Percentiles rank a stretch among this genome's conserved stretches.
Conservation (phyloP, 2,888 invertebrate species). For the Zootermopsis nevadensis region DNA sequence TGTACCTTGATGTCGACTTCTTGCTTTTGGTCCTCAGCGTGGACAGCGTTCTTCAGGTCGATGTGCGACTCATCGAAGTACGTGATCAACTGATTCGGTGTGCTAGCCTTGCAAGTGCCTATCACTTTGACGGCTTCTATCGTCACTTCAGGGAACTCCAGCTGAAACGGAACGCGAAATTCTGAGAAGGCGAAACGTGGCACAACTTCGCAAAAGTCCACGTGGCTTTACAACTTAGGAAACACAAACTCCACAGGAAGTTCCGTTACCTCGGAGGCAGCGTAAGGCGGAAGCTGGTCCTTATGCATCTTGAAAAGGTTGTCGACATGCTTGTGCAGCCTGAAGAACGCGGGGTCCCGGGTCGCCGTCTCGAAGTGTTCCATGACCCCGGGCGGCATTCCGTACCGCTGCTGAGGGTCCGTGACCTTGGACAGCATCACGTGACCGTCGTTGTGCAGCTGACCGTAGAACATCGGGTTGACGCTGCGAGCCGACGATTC, state of each 20-base stretch:
- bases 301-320: constrained; percentile 58
- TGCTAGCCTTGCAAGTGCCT: constrained; percentile 53
- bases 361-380: constrained; percentile 58
- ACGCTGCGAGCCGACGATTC: constrained; percentile 52
- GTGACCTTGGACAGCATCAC: constrained; percentile 67
- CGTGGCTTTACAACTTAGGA: too few relatives aligned
- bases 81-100: constrained; percentile 54
- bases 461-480: constrained; percentile 56
- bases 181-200: too few relatives aligned
- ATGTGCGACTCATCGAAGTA: constrained; percentile 56
- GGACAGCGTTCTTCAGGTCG: constrained; percentile 53
- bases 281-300: constrained; percentile 56
- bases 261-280: constrained; percentile 46
- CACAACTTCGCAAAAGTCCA: too few relatives aligned
- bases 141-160: constrained; percentile 51
- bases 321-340: constrained; percentile 58
- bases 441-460: constrained; percentile 60
- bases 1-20: constrained; percentile 58
- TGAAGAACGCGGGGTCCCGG: constrained; percentile 59
- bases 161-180: constrained; percentile 43
- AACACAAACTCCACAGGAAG: too few relatives aligned
- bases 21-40: constrained; percentile 55
- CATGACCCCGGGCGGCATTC: constrained; percentile 58
- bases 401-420: constrained; percentile 58
- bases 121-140: constrained; percentile 54